Conservation (phyloP, 2,888 invertebrate genomes). For the Nezara viridula region DNA sequence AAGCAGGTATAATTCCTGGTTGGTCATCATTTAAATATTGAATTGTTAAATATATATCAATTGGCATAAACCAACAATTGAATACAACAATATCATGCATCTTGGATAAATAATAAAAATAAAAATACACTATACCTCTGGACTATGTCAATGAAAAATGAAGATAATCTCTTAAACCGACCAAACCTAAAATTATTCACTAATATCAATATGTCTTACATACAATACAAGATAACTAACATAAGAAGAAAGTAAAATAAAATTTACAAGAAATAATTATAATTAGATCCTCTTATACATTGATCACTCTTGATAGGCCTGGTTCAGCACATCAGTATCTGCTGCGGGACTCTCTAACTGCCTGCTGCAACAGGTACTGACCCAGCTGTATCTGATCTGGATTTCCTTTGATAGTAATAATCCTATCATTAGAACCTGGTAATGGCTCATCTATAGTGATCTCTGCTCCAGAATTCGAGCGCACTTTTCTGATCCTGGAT, state of each 20-base stretch:
- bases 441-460: conserved; percentile 97
- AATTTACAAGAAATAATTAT: neutral
- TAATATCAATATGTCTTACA: conserved; percentile 33
- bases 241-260: neutral
- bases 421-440: conserved; percentile 91
- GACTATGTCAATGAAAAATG: neutral
- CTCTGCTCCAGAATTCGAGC: conserved; percentile 92
- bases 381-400: conserved; percentile 98
- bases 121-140: conserved; percentile 31
- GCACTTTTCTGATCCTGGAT: conserved; percentile 94
- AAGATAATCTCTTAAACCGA: conserved; percentile 26
- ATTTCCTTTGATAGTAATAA: conserved; percentile 95
- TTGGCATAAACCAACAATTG: neutral
- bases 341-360: conserved; percentile 62
- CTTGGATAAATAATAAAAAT: neutral
- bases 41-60: neutral
- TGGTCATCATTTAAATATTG: neutral
- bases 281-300: conserved; percentile 8
- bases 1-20: conserved; percentile 5
- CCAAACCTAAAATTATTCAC: conserved; percentile 24
- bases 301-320: neutral
- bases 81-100: neutral
- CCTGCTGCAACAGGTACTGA: conserved; percentile 96
- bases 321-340: conserved; percentile 53
- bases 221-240: neutral